Evolutionary conservation across 2,797 vertebrate genomes (phyloP).

Genomic region (Tinamus major): DNA sequence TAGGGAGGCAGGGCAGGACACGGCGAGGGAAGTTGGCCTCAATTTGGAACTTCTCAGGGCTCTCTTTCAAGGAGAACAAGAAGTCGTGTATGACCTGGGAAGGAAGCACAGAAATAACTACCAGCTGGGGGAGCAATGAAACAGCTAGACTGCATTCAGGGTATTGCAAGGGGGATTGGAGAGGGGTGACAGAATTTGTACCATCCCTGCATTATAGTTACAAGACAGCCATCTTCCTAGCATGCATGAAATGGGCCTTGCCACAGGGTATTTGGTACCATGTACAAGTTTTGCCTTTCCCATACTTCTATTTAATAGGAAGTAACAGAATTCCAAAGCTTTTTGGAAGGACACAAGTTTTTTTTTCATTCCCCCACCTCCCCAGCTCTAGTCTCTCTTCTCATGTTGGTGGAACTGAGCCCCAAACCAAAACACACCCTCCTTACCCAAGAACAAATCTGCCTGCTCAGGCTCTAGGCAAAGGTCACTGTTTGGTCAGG

Average conservation of each 20-base stretch:
- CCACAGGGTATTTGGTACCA: not conserved
- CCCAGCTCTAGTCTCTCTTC: not conserved
- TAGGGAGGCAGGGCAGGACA: slow-evolving; percentile 95
- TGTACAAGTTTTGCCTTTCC: not conserved
- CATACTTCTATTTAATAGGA: not conserved
- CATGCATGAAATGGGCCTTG: not conserved
- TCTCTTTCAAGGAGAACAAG: slow-evolving; percentile 98
- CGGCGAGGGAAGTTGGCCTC: slow-evolving; percentile 96
- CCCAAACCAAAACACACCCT: not conserved
- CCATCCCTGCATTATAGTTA: not conserved
- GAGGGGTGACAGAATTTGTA: not conserved
- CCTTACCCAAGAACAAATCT: not conserved
- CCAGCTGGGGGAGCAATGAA: slow-evolving; percentile 28
- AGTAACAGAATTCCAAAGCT: not conserved
- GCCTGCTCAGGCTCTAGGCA: not conserved
- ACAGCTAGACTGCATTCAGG: not conserved
- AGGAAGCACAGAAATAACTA: slow-evolving; percentile 11
- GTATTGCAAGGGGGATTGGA: accelerated
- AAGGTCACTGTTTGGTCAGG: not conserved
- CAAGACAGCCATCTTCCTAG: not conserved
- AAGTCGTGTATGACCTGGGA: slow-evolving; percentile 97
- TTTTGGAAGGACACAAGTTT: not conserved
- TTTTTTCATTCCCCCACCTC: not conserved
- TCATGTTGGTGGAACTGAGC: not conserved
- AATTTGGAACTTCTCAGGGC: slow-evolving; percentile 98